A percentile compares a stretch with the other conserved stretches of the same genome.
These are phyloP conservation scores for Gnathonemus longibarbis DNA, from an alignment of 2,113 vertebrate species.

Conservation along the genomic window DNA sequence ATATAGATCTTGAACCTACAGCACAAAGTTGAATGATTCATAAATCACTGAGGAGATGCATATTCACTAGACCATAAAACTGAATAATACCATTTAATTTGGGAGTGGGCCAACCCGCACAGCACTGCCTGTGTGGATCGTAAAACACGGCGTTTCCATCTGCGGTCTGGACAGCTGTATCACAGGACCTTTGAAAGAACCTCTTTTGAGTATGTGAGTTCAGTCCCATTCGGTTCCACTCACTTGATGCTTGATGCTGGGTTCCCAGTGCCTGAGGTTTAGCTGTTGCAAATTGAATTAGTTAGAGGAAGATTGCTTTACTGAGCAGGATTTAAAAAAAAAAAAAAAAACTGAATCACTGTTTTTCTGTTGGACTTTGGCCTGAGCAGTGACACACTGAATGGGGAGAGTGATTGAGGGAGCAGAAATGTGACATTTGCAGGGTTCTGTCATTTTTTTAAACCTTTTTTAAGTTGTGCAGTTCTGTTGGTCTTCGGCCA, in stretches of 20 bases:
- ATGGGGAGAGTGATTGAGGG: background rate
- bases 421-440: background rate
- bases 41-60: background rate
- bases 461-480: background rate
- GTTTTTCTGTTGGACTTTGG: background rate
- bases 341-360: background rate
- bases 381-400: background rate
- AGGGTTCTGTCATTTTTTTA: background rate
- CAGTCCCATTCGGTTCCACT: background rate
- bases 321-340: background rate
- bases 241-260: background rate
- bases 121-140: background rate
- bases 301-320: background rate
- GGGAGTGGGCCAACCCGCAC: background rate
- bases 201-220: background rate
- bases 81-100: background rate
- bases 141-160: background rate
- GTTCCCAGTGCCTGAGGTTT: background rate
- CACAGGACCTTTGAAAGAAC: background rate
- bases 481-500: background rate
- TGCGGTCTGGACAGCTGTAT: background rate
- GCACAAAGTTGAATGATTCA: background rate
- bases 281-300: background rate
- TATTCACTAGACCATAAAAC: background rate
- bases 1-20: background rate